Conservation (phyloP, 2,888 invertebrate genomes). For the Biston betularia region DNA sequence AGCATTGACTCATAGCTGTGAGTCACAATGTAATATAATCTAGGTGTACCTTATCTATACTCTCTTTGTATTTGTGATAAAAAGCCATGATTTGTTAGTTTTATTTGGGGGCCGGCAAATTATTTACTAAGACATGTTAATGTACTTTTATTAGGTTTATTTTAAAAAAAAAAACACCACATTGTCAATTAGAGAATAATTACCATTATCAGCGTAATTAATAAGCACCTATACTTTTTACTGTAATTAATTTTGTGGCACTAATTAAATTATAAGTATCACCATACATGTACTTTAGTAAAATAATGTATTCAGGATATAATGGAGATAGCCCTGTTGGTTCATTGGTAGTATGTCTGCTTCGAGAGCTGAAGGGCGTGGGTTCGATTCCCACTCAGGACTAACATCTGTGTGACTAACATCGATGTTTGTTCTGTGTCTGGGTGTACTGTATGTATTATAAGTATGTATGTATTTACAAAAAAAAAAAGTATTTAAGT, state of each 20-base stretch:
- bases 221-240: constrained; percentile 26
- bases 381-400: too few species aligned
- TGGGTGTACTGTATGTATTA: too few species aligned
- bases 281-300: not conserved
- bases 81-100: not conserved
- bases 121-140: too few species aligned
- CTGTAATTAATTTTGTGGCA: not conserved
- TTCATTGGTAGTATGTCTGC: too few species aligned
- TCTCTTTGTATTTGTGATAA: not conserved
- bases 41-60: constrained; percentile 1
- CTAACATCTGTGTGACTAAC: too few species aligned
- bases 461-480: too few species aligned
- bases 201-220: constrained; percentile 36
- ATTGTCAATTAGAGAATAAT: not conserved
- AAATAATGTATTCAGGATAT: too few species aligned
- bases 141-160: not conserved
- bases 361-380: too few species aligned
- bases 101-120: not conserved
- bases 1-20: constrained; percentile 5
- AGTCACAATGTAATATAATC: constrained; percentile 2
- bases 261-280: not conserved
- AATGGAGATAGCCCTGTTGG: too few species aligned
- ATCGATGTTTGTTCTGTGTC: too few species aligned
- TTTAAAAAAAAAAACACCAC: not conserved
- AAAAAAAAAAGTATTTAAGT: too few species aligned